These are phyloP conservation scores for Ceraclea dissimilis DNA, from an alignment of 2,888 invertebrate species.

Conservation along the genomic window DNA sequence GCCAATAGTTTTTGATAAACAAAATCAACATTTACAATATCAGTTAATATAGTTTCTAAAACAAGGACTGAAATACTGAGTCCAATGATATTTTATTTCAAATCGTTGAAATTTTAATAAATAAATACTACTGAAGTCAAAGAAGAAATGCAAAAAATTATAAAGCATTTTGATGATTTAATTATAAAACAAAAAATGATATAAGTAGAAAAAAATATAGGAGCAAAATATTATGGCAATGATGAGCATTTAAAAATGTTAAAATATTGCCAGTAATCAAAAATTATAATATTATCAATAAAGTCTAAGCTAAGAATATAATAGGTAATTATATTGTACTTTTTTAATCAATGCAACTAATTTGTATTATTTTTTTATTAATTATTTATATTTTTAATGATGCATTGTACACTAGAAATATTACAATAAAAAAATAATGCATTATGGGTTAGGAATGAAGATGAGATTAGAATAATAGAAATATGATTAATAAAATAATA, in stretches of 20 bases:
- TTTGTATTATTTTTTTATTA: too few relatives aligned
- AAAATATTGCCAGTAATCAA: slow-evolving; percentile 4
- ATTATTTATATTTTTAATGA: too few relatives aligned
- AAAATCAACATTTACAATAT: not conserved
- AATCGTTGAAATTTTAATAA: not conserved
- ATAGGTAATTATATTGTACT: too few relatives aligned
- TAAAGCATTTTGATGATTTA: slow-evolving; percentile 21
- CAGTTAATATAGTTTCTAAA: not conserved
- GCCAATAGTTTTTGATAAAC: not conserved
- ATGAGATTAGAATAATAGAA: not conserved
- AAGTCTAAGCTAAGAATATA: too few relatives aligned
- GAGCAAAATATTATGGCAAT: slow-evolving; percentile 9
- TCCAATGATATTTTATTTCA: not conserved
- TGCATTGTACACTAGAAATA: not conserved
- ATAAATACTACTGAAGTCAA: slow-evolving; percentile 4
- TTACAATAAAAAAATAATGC: slow-evolving; percentile 3
- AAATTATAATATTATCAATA: not conserved
- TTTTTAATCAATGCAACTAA: too few relatives aligned
- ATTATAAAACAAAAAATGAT: slow-evolving; percentile 17
- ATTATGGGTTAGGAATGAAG: slow-evolving; percentile 1
- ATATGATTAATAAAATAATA: too few relatives aligned
- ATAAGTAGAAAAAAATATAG: slow-evolving; percentile 16
- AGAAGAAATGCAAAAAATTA: slow-evolving; percentile 26
- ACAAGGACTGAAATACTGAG: not conserved
- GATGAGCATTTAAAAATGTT: slow-evolving; percentile 3